Evolutionary conservation across 2,797 vertebrate genomes (phyloP), one percentile per base, ranked within the genome.

Genomic region (Chloroceryle amazona): DNA sequence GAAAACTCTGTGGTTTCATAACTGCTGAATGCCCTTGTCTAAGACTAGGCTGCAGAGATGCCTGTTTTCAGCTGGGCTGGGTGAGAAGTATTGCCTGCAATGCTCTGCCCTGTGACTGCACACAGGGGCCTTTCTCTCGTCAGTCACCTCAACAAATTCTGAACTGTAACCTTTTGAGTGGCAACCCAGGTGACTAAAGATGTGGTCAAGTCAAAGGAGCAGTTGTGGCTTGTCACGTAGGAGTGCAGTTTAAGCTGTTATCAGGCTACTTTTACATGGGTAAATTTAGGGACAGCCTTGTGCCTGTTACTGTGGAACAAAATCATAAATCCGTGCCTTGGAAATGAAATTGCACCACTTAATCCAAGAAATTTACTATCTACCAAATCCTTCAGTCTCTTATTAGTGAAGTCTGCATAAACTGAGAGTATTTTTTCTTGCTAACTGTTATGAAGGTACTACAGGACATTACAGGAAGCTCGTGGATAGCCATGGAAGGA

Each of bases 321-420:
- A 72, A 28, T 55, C 25, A 8, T 20, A 42, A 61, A 26, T 46
- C 10, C 3, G 0, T 28, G 20, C 29, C 5, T 29, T 6, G 1
- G 1, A 6, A 58, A 26, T 49, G 31, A 33, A 9, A 10, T 1
- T 33, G 31, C 28, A 22, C 44, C 15, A 5, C 18, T 44, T 66
- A 31, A 1, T 42, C 4, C 2, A 4, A 35, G 55, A 49, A 4
- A 35, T 35, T 6, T 60, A 11, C 26, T n/a, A 0, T 33, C 26
- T 21, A 31, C 22, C 31, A 26, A 17, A 21, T 28, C n/a, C 29
- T 80, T 60, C 29, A 39, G 7, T 44, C 41, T 44, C 8, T 31
- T 60, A 11, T 4, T n/a, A n/a, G 26, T n/a, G 13, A 49, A 60
- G 35, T 33, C 19, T 49, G 0, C 1, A 8, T 12, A 9, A 81